These are phyloP conservation scores for Leptinotarsa defecta DNA, from an alignment of 1,140 invertebrate species.

Conservation along the genomic window DNA sequence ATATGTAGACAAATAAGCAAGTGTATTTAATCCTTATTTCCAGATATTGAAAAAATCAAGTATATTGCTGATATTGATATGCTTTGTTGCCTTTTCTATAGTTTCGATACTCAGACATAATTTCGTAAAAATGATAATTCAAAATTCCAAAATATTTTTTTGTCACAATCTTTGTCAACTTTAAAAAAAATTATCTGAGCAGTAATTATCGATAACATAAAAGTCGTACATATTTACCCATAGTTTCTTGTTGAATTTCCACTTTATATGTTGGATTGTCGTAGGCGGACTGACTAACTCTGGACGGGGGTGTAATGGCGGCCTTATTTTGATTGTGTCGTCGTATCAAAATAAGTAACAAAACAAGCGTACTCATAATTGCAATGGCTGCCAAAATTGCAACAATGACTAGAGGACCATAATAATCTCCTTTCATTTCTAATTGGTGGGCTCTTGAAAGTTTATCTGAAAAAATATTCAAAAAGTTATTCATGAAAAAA, in stretches of 20 bases:
- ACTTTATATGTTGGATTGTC: slow-evolving; percentile 95
- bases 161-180: background rate
- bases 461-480: slow-evolving; percentile 60
- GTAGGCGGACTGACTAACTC: slow-evolving; percentile 79
- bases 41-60: too few relatives aligned
- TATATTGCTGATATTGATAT: too few relatives aligned
- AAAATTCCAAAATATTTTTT: too few relatives aligned
- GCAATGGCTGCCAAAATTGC: slow-evolving; percentile 84
- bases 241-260: slow-evolving; percentile 87
- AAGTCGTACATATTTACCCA: slow-evolving; percentile 69
- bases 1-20: too few relatives aligned
- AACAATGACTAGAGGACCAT: slow-evolving; percentile 82
- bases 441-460: slow-evolving; percentile 61
- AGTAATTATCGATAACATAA: background rate
- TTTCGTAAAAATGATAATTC: background rate
- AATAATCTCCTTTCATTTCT: slow-evolving; percentile 73
- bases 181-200: background rate
- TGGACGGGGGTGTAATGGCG: slow-evolving; percentile 69
- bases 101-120: too few relatives aligned
- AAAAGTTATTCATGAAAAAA: too few relatives aligned
- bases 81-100: too few relatives aligned
- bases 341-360: slow-evolving; percentile 78
- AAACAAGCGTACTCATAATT: slow-evolving; percentile 76
- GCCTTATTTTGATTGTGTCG: slow-evolving; percentile 71
- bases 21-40: too few relatives aligned